Base-by-base conservation (phyloP, 2,888 invertebrate genomes). In the Pantelozetes paolii region DNA sequence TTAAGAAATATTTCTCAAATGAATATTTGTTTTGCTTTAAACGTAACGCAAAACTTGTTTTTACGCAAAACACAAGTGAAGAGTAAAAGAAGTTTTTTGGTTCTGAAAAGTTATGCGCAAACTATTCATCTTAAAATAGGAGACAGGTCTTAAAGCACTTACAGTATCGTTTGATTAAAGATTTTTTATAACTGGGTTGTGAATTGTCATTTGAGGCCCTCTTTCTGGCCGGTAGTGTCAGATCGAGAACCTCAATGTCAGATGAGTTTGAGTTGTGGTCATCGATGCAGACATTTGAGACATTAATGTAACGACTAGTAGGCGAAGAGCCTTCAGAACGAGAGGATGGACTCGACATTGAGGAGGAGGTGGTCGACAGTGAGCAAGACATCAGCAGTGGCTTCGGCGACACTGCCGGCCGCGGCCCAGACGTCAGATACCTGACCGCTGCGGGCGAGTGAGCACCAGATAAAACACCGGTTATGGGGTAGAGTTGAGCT, bases 121-220 rank as follows among this genome's bases (percentile, higher is more conserved):
- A n/a, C n/a, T n/a, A n/a, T n/a, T n/a, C n/a, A n/a, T n/a, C n/a
- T n/a, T n/a, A n/a, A n/a, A n/a, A n/a, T n/a, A n/a, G n/a, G n/a
- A n/a, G n/a, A n/a, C n/a, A n/a, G n/a, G n/a, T n/a, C n/a, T n/a
- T n/a, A n/a, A n/a, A n/a, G n/a, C n/a, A 91, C 94, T 94, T 89
- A 94, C 94, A 89, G 86, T 92, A 94, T 88, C 94, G 86, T 85
- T 91, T 91, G 88, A 94, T 93, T 81, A 94, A 88, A 81, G 89
- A 91, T 84, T 94, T 94, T 87, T 94, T 94, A 86, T 78, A 78
- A 50, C 77, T 78, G n/a, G 77, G 75, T n/a, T 75, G 54, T 9
- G 45, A 40, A 20, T 20, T 36, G 59, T 72, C 72, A 64, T 64
- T 64, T 18, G 48, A 30, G 26, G 74, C 74, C 26, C 74, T 30